Evolutionary conservation across 2,113 vertebrate genomes (phyloP).

Genomic region (Myrmecobius fasciatus): DNA sequence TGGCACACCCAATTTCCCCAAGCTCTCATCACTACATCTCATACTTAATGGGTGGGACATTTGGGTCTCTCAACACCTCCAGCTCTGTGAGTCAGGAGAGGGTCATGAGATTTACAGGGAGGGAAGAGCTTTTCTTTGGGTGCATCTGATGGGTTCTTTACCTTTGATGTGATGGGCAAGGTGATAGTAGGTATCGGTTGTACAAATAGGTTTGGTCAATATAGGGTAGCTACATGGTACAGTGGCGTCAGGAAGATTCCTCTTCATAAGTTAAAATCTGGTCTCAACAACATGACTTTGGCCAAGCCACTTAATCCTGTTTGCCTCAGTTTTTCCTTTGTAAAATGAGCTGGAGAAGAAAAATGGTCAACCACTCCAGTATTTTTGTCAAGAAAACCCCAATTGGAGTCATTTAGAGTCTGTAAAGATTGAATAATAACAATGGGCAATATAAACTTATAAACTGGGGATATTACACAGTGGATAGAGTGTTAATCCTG

Average conservation of each 20-base stretch:
- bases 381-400: neutral
- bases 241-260: neutral
- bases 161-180: neutral
- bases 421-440: too few relatives aligned
- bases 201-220: neutral
- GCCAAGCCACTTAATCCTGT: neutral
- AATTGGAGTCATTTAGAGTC: neutral
- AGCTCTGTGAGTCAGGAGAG: neutral
- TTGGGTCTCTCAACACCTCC: neutral
- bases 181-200: neutral
- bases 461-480: neutral
- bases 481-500: neutral
- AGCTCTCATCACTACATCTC: neutral
- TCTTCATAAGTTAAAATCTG: neutral
- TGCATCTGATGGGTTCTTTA: neutral
- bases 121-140: neutral
- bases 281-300: neutral
- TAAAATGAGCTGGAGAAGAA: neutral
- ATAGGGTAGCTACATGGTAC: neutral
- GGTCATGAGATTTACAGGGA: neutral
- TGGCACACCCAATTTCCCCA: neutral
- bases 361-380: neutral
- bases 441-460: neutral
- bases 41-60: neutral
- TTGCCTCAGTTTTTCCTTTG: neutral